phyloP scores from a whole-genome alignment of 1,140 invertebrate species.

The Melanaphis sacchari region DNA sequence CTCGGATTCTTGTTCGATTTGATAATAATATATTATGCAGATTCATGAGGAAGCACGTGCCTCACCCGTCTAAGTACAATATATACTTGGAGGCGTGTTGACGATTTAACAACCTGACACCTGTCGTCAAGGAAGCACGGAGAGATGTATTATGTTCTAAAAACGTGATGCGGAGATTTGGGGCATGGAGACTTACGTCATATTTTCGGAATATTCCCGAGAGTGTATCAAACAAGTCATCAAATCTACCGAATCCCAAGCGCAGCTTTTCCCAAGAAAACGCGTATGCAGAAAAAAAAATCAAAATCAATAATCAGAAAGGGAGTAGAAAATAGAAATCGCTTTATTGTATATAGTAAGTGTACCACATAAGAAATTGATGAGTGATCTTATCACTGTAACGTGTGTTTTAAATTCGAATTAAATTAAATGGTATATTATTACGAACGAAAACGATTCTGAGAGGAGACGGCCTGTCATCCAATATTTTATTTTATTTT shows the following conservation, averaged over 20 bases:
- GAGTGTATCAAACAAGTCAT: neutral
- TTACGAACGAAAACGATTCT: too few species aligned
- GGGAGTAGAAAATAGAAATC: too few species aligned
- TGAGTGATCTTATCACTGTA: too few species aligned
- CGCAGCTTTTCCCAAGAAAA: neutral
- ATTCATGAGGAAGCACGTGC: neutral
- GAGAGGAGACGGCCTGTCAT: too few species aligned
- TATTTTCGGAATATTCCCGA: neutral
- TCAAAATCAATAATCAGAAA: neutral
- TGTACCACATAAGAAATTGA: too few species aligned
- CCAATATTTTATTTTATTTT: too few species aligned
- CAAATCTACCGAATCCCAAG: neutral
- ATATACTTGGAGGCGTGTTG: neutral
- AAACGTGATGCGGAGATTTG: too few species aligned
- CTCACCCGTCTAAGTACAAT: neutral
- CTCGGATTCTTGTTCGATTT: neutral
- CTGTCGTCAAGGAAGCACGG: neutral
- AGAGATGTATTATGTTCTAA: neutral
- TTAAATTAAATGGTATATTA: too few species aligned
- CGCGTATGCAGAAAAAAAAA: neutral
- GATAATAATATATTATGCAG: neutral
- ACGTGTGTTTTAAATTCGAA: too few species aligned
- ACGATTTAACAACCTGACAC: neutral
- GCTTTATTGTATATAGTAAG: too few species aligned
- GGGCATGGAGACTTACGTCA: neutral